These are phyloP conservation scores for Podotricha telesiphe DNA, from an alignment of 2,888 invertebrate species.

Conservation along the genomic window DNA sequence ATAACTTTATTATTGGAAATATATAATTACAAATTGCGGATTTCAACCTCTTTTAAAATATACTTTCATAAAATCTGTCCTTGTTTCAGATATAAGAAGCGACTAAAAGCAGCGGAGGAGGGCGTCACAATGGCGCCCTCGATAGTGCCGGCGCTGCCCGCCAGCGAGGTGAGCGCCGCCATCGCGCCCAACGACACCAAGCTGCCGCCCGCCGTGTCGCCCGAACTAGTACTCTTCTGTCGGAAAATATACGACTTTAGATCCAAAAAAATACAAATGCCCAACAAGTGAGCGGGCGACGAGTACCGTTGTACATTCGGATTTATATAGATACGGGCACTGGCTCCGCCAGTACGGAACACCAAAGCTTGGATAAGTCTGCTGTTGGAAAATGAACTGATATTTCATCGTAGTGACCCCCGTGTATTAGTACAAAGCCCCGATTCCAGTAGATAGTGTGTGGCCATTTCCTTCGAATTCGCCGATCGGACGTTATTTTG, in stretches of 20 bases:
- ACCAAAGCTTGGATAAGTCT: slow-evolving; percentile 57
- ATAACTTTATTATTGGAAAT: no score
- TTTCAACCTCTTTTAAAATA: no score
- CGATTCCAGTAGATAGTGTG: slow-evolving; percentile 67
- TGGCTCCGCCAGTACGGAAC: slow-evolving; percentile 49
- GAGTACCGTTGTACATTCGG: not conserved
- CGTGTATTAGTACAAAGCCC: slow-evolving; percentile 77
- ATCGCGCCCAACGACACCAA: slow-evolving; percentile 82
- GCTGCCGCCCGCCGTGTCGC: slow-evolving; percentile 85
- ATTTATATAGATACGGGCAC: slow-evolving; percentile 43
- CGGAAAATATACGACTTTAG: slow-evolving; percentile 96
- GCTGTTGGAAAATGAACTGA: slow-evolving; percentile 25
- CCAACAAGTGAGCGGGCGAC: slow-evolving; percentile 67
- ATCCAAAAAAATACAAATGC: slow-evolving; percentile 88
- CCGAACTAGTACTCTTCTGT: slow-evolving; percentile 96
- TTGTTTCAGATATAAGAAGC: slow-evolving; percentile 90
- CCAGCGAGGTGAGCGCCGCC: slow-evolving; percentile 82
- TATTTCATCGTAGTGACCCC: slow-evolving; percentile 53
- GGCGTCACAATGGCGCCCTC: slow-evolving; percentile 87
- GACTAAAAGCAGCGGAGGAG: slow-evolving; percentile 90
- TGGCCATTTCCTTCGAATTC: slow-evolving; percentile 67
- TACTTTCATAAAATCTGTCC: not conserved
- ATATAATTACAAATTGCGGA: no score
- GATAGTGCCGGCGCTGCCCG: slow-evolving; percentile 88
- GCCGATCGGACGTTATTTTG: slow-evolving; percentile 67